Evolutionary conservation across 2,113 vertebrate species (phyloP), one percentile per base, ranked within the genome.

Genomic region (Cyanoliseus patagonus): DNA sequence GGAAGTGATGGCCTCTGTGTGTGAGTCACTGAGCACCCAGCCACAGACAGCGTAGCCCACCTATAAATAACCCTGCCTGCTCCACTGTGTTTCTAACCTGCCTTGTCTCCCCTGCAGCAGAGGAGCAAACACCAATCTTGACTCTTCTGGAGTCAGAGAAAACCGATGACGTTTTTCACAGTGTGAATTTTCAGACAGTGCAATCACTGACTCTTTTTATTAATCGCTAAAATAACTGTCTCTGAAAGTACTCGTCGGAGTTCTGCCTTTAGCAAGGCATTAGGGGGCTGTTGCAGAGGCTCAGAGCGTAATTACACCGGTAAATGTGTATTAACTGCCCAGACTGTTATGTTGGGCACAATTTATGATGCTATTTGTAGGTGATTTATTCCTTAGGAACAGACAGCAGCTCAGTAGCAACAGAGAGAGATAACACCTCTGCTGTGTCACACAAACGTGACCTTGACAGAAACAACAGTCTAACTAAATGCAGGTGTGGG

Each of bases 141-240:
- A 11, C 85, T 75, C 79, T 83, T 51, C 78, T 0, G 1, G 20
- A 89, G 49, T n/a, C 52, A 3, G 2, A 69, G 47, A 52, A 69
- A 93, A 88, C 8, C 66, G 42, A 61, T 7, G 46, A 78, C 17
- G 6, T 4, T 83, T 89, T 90, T 74, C 63, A 72, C 62, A 77
- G 67, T 3, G 1, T 46, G 67, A 44, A 49, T 57, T 80, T 92
- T 93, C 72, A 86, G 75, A 17, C 67, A 52, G n/a, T 51, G 46
- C 79, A 88, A 96, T 86, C 88, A 81, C 41, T 1, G 1, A 63
- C 33, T 88, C 30, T 72, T 46, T 91, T 85, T 86, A 90, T 94
- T 93, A 95, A 93, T 88, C 90, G 76, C 64, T 90, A 75, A 95
- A 96, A 84, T 80, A 88, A 87, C 39, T 49, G n/a, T 44, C 37